These are phyloP conservation scores for Eospalax fontanierii DNA, from an alignment of 2,797 vertebrate genomes.

Conservation along the genomic window DNA sequence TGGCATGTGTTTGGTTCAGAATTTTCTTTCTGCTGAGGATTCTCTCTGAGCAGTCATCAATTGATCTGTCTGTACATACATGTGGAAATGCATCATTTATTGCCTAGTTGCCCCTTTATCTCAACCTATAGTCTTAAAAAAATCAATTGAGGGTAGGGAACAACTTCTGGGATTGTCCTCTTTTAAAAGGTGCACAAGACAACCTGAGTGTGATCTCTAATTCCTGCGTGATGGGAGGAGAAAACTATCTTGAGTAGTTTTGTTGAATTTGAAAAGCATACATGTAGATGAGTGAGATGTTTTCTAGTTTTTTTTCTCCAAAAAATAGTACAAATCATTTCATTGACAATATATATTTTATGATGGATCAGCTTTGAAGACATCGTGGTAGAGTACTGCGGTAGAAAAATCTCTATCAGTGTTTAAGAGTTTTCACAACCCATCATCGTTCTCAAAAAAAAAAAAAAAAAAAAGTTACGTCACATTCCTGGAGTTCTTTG, in stretches of 20 bases:
- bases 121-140: not conserved
- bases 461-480: not conserved
- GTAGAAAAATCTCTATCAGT: not conserved
- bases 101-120: not conserved
- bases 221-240: not conserved
- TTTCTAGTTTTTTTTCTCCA: not conserved
- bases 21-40: not conserved
- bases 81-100: not conserved
- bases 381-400: not conserved
- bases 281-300: not conserved
- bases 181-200: not conserved
- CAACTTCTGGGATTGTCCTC: not conserved
- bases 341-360: not conserved
- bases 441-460: conserved; percentile 7
- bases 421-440: not conserved
- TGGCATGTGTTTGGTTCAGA: not conserved
- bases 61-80: not conserved
- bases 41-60: not conserved
- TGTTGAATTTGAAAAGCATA: not conserved
- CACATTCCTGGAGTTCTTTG: not conserved
- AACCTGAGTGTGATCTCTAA: not conserved
- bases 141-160: not conserved
- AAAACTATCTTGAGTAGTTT: not conserved
- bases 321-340: conserved; percentile 45
- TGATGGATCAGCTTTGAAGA: not conserved